Base-by-base conservation (phyloP, 1,140 invertebrate species). In the Trigoniulus corallinus region DNA sequence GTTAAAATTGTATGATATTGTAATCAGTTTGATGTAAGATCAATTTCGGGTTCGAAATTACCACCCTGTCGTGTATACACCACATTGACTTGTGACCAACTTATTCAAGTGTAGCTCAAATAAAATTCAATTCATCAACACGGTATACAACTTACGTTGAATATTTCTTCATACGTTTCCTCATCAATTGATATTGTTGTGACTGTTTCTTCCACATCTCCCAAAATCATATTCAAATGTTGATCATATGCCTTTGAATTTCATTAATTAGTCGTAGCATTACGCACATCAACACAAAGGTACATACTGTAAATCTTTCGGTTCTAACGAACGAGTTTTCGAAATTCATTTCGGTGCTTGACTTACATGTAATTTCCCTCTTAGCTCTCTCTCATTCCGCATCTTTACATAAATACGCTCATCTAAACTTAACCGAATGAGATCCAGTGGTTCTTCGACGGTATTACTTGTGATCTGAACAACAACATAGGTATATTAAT, bases 351-450 rank as follows among this genome's bases (percentile, higher is more conserved):
- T n/a, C n/a, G n/a, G n/a, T n/a, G n/a, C n/a, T n/a, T n/a, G 15
- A 34, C 15, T 34, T 34, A 34, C 29, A 71, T 97, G 89, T 39
- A 98, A 70, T 61, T 88, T 77, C 24, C 95, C 95, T 53, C 85
- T 71, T 15, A 98, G 69, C 69, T 98, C 94, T 53, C 95, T 73
- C 62, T 98, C 94, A 70, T 96, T 95, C 50, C 92, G 77, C 91
- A 98, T 96, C 74, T 98, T 98, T 0, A 98, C 93, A 63, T 95
- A 96, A 62, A 98, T 95, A 61, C 88, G 78, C 69, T 98, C 94
- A 73, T 98, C 94, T 55, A 98, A 75, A 71, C 89, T 95, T 2
- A 98, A 69, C 53, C 92, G 59, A 56, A 98, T 89, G 22, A 98
- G 72, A 75, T 98, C 95, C 23, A 98, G 68, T 0, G 95, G 95